These are phyloP conservation scores for Parnassius smintheus DNA, from an alignment of 2,888 invertebrate species.

Conservation along the genomic window DNA sequence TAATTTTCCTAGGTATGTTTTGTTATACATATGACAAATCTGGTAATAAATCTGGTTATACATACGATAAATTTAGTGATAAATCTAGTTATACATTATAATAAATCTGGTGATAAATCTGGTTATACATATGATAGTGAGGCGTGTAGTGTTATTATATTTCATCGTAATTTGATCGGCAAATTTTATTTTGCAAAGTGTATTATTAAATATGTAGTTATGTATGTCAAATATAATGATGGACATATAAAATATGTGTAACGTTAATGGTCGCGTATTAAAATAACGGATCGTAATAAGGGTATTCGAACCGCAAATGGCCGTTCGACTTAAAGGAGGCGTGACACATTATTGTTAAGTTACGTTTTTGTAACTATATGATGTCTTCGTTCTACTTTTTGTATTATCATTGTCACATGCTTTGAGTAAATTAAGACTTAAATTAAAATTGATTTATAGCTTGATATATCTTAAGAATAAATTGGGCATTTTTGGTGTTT, in stretches of 20 bases:
- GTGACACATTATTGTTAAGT: constrained; percentile 39
- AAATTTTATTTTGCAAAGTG: background rate
- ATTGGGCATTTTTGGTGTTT: too few species aligned
- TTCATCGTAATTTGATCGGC: background rate
- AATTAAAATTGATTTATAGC: too few species aligned
- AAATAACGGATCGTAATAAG: constrained; percentile 43
- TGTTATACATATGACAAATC: too few species aligned
- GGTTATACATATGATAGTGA: background rate
- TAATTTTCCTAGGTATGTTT: too few species aligned
- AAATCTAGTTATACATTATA: background rate
- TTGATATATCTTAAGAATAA: too few species aligned
- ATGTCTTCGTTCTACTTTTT: constrained; percentile 52
- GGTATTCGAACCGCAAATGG: constrained; percentile 42
- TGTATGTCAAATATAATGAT: constrained; percentile 4
- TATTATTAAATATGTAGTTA: background rate
- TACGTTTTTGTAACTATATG: constrained; percentile 47
- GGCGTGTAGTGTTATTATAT: constrained; percentile 6
- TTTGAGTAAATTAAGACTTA: background rate
- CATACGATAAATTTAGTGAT: background rate
- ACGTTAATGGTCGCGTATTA: constrained; percentile 34
- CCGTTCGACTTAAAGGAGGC: constrained; percentile 55
- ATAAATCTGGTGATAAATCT: background rate
- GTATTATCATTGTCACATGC: constrained; percentile 40
- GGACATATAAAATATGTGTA: constrained; percentile 13
- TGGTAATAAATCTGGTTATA: background rate